Evolutionary conservation across 2,888 invertebrate species (phyloP).

Genomic region (Sphaerophoria taeniata): DNA sequence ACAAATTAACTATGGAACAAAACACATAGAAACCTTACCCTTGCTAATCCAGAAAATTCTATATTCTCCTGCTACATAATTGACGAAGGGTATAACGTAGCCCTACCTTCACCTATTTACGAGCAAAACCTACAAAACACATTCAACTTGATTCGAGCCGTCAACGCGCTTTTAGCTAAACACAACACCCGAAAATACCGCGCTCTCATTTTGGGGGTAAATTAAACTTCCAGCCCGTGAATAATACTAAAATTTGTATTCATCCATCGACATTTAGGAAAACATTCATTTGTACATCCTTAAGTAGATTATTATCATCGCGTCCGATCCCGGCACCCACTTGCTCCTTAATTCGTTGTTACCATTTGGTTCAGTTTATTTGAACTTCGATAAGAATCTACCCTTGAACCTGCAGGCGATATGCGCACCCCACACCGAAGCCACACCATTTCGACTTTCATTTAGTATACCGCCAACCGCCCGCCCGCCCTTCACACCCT

Average conservation of each 20-base stretch:
- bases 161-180: constrained; percentile 36
- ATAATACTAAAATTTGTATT: constrained; percentile 66
- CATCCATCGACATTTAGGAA: constrained; percentile 67
- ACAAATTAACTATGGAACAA: too few species aligned
- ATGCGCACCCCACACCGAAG: not conserved
- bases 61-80: constrained; percentile 10
- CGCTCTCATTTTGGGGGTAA: constrained; percentile 16
- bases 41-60: not conserved
- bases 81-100: not conserved
- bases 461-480: not conserved
- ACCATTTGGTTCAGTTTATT: not conserved
- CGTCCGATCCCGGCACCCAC: constrained; percentile 33
- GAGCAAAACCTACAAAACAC: not conserved
- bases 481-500: not conserved
- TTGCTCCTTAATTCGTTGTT: constrained; percentile 25
- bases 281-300: constrained; percentile 67
- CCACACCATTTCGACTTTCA: too few species aligned
- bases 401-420: constrained; percentile 18
- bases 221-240: constrained; percentile 52
- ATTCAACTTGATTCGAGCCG: constrained; percentile 22
- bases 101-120: not conserved
- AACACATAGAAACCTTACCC: not conserved
- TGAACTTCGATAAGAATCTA: constrained; percentile 42
- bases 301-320: constrained; percentile 65
- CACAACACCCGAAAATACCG: not conserved